Conservation (phyloP, 2,113 vertebrate species). For the Ammodytes dubius region DNA sequence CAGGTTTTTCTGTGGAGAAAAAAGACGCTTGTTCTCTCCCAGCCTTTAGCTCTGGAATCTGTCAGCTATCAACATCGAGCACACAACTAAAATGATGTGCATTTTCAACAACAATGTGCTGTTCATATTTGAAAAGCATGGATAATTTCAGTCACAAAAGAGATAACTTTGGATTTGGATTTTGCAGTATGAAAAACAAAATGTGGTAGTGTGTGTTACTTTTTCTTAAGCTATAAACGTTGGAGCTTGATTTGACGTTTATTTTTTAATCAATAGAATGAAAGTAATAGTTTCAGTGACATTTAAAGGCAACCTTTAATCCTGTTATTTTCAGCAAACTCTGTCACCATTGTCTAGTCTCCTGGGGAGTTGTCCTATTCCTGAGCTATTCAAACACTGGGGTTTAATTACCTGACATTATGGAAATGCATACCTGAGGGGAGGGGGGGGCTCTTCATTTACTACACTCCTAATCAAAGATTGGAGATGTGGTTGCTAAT, state of each 20-base stretch:
- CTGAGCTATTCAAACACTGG: constrained; percentile 79
- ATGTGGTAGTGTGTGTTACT: too few relatives aligned
- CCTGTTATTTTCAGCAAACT: constrained; percentile 59
- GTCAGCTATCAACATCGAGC: constrained; percentile 64
- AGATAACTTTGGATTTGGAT: neutral
- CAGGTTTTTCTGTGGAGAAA: constrained; percentile 75
- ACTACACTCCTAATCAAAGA: constrained; percentile 81
- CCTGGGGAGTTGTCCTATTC: constrained; percentile 73
- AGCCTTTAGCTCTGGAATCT: constrained; percentile 69
- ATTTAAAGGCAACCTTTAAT: constrained; percentile 48
- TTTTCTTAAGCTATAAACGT: neutral
- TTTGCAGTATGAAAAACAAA: neutral
- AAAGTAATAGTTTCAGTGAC: constrained; percentile 40
- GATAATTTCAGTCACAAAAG: neutral
- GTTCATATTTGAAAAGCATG: constrained; percentile 4
- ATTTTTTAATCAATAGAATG: constrained; percentile 12
- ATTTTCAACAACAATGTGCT: constrained; percentile 22
- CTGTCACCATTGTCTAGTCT: constrained; percentile 70
- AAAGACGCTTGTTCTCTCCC: constrained; percentile 58
- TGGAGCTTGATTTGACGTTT: neutral
- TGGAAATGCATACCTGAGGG: constrained; percentile 83
- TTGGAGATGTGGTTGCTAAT: constrained; percentile 78
- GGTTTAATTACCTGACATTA: constrained; percentile 85
- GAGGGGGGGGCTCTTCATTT: constrained; percentile 80
- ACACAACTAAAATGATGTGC: constrained; percentile 42